These are phyloP conservation scores for Limosa lapponica DNA, from an alignment of 2,797 vertebrate genomes.

Conservation along the genomic window DNA sequence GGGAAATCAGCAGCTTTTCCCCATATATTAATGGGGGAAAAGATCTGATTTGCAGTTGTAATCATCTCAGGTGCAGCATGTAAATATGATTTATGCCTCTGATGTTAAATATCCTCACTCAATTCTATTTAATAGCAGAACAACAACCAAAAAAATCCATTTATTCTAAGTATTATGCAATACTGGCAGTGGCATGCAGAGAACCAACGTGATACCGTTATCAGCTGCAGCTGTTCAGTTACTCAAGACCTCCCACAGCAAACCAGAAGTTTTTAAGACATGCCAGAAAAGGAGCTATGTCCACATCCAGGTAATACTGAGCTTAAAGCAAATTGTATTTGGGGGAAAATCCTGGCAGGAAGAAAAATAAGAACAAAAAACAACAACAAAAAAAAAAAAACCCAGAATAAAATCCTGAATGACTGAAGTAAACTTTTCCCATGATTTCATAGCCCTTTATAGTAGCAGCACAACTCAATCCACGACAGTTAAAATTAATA, in stretches of 20 bases:
- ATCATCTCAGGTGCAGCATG: background rate
- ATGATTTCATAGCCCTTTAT: background rate
- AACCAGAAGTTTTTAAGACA: background rate
- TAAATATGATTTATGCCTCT: background rate
- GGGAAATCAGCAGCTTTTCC: background rate
- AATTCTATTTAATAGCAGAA: background rate
- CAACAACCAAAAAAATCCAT: background rate
- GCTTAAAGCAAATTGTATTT: background rate
- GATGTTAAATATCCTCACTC: background rate
- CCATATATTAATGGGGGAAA: background rate
- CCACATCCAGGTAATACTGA: background rate
- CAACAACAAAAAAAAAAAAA: background rate
- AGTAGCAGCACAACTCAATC: background rate
- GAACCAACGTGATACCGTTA: accelerated
- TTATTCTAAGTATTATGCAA: background rate
- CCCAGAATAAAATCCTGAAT: background rate
- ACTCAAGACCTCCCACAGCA: background rate
- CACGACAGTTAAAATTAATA: background rate
- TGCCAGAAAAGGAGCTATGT: background rate
- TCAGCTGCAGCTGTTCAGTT: background rate
- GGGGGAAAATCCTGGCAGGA: background rate
- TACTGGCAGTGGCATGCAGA: background rate
- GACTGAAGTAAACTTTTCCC: background rate
- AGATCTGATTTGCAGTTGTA: background rate
- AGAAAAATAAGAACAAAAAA: background rate